Percentiles rank a stretch among this genome's conserved stretches.
Conservation (phyloP, 2,888 invertebrate genomes). For the Apomyelois bistriatella region DNA sequence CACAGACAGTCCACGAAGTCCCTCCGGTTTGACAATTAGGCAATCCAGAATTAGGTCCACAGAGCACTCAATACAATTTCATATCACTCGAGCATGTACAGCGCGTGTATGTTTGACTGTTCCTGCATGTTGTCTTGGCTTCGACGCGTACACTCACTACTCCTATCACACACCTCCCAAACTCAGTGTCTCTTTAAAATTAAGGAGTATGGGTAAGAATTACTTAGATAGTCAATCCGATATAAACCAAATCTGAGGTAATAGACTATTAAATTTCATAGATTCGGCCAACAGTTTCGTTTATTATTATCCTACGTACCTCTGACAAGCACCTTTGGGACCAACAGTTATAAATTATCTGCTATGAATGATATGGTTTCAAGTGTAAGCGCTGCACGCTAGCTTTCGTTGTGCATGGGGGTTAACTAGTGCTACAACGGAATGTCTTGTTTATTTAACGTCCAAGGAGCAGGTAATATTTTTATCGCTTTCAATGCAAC, state of each 20-base stretch:
- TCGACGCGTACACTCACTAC: slow-evolving; percentile 61
- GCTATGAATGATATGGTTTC: slow-evolving; percentile 69
- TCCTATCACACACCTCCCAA: slow-evolving; percentile 56
- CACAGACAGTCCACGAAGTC: slow-evolving; percentile 31
- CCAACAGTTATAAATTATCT: slow-evolving; percentile 50
- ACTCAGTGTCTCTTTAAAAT: slow-evolving; percentile 40
- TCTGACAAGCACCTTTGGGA: slow-evolving; percentile 57
- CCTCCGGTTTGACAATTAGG: slow-evolving; percentile 33
- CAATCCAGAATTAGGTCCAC: slow-evolving; percentile 43
- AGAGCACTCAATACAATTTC: slow-evolving; percentile 69
- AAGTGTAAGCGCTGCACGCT: slow-evolving; percentile 76
- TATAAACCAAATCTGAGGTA: not conserved
- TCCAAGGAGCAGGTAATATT: slow-evolving; percentile 68
- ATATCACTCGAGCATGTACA: slow-evolving; percentile 70
- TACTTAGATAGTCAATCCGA: not conserved
- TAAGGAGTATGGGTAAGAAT: slow-evolving; percentile 33
- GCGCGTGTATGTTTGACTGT: slow-evolving; percentile 66
- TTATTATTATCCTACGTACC: slow-evolving; percentile 32
- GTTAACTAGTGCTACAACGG: slow-evolving; percentile 71
- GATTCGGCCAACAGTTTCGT: slow-evolving; percentile 37
- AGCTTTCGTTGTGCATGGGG: slow-evolving; percentile 80
- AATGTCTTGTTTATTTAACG: slow-evolving; percentile 64
- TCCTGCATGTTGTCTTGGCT: slow-evolving; percentile 79
- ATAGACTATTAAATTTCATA: slow-evolving; percentile 20
- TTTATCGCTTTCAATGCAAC: slow-evolving; percentile 68